Base-by-base conservation (phyloP, 2,888 invertebrate species). In the Hemicrepidius hirtus region DNA sequence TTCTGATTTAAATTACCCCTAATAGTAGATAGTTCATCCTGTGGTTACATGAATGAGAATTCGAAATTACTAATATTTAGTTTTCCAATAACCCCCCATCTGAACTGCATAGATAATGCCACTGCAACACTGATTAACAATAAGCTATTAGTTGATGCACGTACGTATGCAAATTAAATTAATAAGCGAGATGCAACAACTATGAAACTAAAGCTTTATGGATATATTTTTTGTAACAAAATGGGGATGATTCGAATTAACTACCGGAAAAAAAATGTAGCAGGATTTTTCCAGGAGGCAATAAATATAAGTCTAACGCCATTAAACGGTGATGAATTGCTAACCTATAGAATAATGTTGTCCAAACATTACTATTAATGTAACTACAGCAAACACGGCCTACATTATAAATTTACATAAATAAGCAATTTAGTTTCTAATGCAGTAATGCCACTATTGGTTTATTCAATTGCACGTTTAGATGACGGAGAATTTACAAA, bases 81-180 rank as follows among this genome's bases (percentile, higher is more conserved):
- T 32, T 63, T 50, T 44, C 62, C 63, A 69, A 69, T 57, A 53
- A 44, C 24, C 62, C 53, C 53, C n/a, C 55, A 35, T 69, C 55
- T 69, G 69, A 63, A 69, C 62, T 62, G 63, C 69, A 69, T 65
- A 70, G 78, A 78, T 80, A 80, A 80, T 80, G 79, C 75, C 77
- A 74, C 76, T 75, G 77, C 75, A 69, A 76, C 75, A 76, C 76
- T 77, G 76, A 79, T 78, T 80, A 75, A 75, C 67, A 72, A 68
- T 75, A 65, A 71, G 41, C 73, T 71, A 73, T 73, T 76, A 73
- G 50, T 60, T 60, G 66, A 49, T 70, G 63, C 49, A 66, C 62
- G 71, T 72, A 66, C 55, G 63, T 72, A 76, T 73, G 76, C 71
- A 78, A 76, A 75, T 75, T 79, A 76, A 76, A 75, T 75, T 72